A percentile compares a stretch with the other conserved stretches of the same genome.
These are phyloP conservation scores for Daubentonia madagascariensis DNA, from an alignment of 2,113 vertebrate species.

Conservation along the genomic window DNA sequence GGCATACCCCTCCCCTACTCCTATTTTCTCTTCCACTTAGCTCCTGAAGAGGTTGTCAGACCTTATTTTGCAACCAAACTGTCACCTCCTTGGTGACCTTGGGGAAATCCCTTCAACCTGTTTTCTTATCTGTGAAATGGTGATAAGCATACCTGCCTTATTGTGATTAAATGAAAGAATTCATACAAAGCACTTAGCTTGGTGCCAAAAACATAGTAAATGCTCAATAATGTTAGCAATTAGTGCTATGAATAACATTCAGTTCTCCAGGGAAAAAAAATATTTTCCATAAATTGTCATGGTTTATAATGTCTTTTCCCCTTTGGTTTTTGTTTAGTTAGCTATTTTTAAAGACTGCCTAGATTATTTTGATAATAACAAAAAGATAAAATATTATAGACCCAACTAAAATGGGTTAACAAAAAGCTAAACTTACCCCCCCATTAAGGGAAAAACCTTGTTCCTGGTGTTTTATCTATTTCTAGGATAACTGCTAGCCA, in stretches of 20 bases:
- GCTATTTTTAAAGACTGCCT: conserved; percentile 14
- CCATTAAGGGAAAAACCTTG: background rate
- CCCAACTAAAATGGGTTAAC: conserved; percentile 4
- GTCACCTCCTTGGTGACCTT: background rate
- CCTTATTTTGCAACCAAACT: background rate
- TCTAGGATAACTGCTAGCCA: background rate
- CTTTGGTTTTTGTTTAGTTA: conserved; percentile 11
- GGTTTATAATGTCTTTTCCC: background rate
- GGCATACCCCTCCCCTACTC: background rate
- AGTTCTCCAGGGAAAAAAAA: background rate
- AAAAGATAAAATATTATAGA: background rate
- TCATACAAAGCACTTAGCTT: background rate
- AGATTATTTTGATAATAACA: background rate
- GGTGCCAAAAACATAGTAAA: background rate
- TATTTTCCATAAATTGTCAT: background rate
- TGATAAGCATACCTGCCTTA: background rate
- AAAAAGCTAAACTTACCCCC: background rate
- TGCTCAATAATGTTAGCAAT: background rate
- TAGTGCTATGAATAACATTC: background rate
- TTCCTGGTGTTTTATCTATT: background rate
- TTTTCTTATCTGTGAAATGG: background rate
- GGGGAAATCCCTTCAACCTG: background rate
- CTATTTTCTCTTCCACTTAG: background rate
- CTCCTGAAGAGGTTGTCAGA: background rate
- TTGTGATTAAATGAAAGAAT: conserved; percentile 38